Base-by-base conservation (phyloP, 2,888 invertebrate genomes). In the Platerodrilus igneus region DNA sequence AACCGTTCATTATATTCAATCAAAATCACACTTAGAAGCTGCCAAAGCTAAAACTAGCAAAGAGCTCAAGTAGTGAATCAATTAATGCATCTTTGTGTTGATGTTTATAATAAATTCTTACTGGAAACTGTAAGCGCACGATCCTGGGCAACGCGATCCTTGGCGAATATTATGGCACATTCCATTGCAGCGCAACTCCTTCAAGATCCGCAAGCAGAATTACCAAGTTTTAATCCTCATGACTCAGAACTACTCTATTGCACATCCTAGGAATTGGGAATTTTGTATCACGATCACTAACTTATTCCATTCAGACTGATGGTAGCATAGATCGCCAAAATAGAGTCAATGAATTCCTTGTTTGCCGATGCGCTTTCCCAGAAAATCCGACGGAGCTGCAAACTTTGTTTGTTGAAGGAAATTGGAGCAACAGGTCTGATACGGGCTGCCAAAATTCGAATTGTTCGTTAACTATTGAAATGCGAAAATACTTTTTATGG, bases 101-200 rank as follows among this genome's bases (percentile, higher is more conserved):
- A 32, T 4, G 32, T 32, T 15, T 32, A 32, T 16, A 32, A 32
- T 32, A 16, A 33, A n/a, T 23, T 8, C 10, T 6, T 22, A n/a
- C n/a, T n/a, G n/a, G n/a, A n/a, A n/a, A n/a, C n/a, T n/a, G n/a
- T n/a, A n/a, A n/a, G n/a, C n/a, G n/a, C n/a, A n/a, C n/a, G n/a
- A n/a, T n/a, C n/a, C n/a, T n/a, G n/a, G 2, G 6, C n/a, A n/a
- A n/a, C n/a, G n/a, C 14, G 8, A 14, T 13, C 6, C 11, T 14
- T 3, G 6, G 13, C 11, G 14, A 6, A 13, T 5, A 11, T 5
- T 4, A 8, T 7, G 3, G 13, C 3, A 13, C 13, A 14, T 14
- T 14, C 11, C 3, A 11, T 2, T 14, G 25, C 8, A 13, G 5
- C 5, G 6, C 14, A 11, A 14, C 25, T 13, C 6, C 11, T 5